phyloP scores from a whole-genome alignment of 2,797 vertebrate species.

The Synaphobranchus kaupii region DNA sequence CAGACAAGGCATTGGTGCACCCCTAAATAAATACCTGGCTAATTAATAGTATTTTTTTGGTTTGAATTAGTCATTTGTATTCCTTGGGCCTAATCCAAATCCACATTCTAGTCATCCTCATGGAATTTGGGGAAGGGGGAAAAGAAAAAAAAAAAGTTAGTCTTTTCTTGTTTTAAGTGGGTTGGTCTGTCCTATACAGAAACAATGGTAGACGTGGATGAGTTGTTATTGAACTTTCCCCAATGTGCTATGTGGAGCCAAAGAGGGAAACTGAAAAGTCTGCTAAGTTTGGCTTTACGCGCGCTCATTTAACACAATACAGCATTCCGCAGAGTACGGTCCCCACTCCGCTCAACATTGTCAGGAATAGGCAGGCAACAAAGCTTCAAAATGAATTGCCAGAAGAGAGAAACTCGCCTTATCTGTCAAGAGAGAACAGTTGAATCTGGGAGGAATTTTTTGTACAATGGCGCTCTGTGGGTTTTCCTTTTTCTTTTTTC shows the following conservation, averaged over 20 bases:
- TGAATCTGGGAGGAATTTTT: slow-evolving; percentile 67
- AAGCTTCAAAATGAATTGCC: slow-evolving; percentile 1
- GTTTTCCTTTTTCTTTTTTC: slow-evolving; percentile 3
- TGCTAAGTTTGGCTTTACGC: slow-evolving; percentile 25
- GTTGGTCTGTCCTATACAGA: background rate
- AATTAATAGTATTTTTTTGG: background rate
- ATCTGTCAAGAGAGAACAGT: slow-evolving; percentile 61
- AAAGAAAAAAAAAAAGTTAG: background rate
- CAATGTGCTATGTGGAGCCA: background rate
- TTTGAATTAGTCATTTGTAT: background rate
- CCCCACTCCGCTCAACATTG: slow-evolving; percentile 27
- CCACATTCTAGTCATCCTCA: background rate
- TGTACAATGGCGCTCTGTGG: slow-evolving; percentile 58
- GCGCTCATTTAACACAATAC: slow-evolving; percentile 38
- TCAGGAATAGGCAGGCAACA: slow-evolving; percentile 26
- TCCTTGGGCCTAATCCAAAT: background rate
- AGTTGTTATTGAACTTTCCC: background rate
- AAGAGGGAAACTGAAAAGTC: slow-evolving; percentile 26
- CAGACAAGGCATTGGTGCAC: background rate
- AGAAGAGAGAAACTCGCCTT: slow-evolving; percentile 54
- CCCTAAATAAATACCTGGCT: background rate
- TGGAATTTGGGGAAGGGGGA: background rate
- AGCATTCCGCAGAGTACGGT: slow-evolving; percentile 38
- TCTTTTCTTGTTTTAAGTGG: background rate
- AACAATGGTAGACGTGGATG: slow-evolving; percentile 12